Conservation (phyloP, 2,113 vertebrate genomes). For the Chlamydotis undulata region DNA sequence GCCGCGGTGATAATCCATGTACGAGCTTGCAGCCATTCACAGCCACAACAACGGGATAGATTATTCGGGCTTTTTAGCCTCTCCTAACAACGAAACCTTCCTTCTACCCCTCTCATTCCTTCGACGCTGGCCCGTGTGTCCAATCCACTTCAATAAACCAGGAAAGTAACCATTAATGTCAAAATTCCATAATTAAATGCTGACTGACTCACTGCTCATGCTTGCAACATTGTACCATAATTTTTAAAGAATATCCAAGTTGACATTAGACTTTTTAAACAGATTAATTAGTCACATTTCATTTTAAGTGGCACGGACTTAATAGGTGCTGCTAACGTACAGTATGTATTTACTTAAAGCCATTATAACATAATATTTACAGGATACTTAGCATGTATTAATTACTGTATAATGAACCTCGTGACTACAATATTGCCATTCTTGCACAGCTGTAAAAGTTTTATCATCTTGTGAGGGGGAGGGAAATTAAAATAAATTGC, state of each 20-base stretch:
- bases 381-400: constrained; percentile 76
- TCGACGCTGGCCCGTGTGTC: constrained; percentile 40
- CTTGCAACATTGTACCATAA: constrained; percentile 38
- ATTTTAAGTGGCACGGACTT: constrained; percentile 68
- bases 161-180: constrained; percentile 46
- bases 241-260: constrained; percentile 73
- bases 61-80: neutral
- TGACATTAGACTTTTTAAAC: constrained; percentile 68
- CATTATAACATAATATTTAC: constrained; percentile 80
- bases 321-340: constrained; percentile 65
- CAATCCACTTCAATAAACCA: constrained; percentile 48
- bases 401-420: constrained; percentile 78
- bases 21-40: neutral
- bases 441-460: constrained; percentile 65
- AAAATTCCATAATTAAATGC: constrained; percentile 58
- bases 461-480: constrained; percentile 49
- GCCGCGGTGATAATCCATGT: neutral
- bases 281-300: constrained; percentile 78
- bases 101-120: neutral
- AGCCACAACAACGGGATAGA: neutral
- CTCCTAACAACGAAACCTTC: neutral
- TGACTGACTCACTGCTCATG: neutral
- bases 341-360: constrained; percentile 76
- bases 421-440: constrained; percentile 59
- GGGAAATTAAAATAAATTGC: constrained; percentile 68